phyloP scores from a whole-genome alignment of 1,140 invertebrate genomes.

The Acromyrmex charruanus region DNA sequence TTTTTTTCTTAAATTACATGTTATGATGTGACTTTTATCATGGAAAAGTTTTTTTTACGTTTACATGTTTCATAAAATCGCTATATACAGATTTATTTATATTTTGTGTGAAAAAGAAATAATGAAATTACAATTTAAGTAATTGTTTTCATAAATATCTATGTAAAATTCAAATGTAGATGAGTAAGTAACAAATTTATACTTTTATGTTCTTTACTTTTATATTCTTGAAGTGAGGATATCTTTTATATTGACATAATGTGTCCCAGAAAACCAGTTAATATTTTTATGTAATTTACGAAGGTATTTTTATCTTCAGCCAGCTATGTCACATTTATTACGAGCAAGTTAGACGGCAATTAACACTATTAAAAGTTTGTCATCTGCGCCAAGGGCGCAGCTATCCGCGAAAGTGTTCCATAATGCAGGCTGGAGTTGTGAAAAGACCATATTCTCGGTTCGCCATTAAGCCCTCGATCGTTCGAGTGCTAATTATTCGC shows the following conservation, averaged over 20 bases:
- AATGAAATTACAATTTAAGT: not conserved
- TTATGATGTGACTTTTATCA: too few species aligned
- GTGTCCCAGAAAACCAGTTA: not conserved
- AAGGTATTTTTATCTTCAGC: constrained; percentile 31
- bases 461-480: constrained; percentile 74
- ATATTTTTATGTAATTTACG: constrained; percentile 23
- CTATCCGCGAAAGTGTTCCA: constrained; percentile 61
- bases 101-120: not conserved
- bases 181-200: not conserved
- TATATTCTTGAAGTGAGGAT: not conserved
- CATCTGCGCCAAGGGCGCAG: constrained; percentile 64
- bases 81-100: not conserved
- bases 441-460: constrained; percentile 71
- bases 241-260: not conserved
- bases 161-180: not conserved
- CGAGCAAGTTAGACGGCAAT: constrained; percentile 51
- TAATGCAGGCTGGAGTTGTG: constrained; percentile 61
- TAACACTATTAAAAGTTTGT: constrained; percentile 67
- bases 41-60: not conserved
- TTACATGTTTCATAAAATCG: not conserved
- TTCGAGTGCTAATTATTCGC: constrained; percentile 77
- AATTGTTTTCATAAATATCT: not conserved
- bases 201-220: not conserved
- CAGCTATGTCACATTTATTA: constrained; percentile 47
- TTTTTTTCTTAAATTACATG: too few species aligned